Evolutionary conservation across 2,888 invertebrate species (phyloP).

Genomic region (Polymixis lichenea): DNA sequence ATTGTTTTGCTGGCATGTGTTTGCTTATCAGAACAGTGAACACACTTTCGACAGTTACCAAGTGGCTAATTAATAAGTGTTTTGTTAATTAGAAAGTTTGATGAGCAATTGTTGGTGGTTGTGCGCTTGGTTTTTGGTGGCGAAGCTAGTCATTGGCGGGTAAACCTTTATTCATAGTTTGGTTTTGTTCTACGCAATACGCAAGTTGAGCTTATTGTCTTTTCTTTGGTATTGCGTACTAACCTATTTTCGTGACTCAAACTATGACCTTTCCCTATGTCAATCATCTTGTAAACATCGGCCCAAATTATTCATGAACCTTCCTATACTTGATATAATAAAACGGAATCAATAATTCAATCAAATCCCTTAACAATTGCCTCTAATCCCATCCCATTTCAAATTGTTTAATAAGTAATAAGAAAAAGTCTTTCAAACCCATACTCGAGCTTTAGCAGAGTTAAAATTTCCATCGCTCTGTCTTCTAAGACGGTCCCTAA

Average conservation of each 20-base stretch:
- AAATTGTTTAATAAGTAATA: conserved; percentile 60
- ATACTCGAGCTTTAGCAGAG: conserved; percentile 41
- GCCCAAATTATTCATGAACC: conserved; percentile 16
- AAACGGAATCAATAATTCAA: conserved; percentile 46
- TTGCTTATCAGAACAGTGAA: conserved; percentile 47
- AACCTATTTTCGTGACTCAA: conserved; percentile 12
- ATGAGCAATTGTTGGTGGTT: conserved; percentile 13
- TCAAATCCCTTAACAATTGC: conserved; percentile 28
- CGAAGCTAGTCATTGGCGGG: conserved; percentile 12
- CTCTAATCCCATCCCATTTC: conserved; percentile 45
- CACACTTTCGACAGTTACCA: conserved; percentile 32
- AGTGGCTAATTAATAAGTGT: conserved; percentile 18
- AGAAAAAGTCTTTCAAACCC: conserved; percentile 41
- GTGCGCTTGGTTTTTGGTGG: too few species aligned
- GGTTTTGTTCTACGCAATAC: neutral
- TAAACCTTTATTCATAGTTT: conserved; percentile 3
- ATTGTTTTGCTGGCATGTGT: conserved; percentile 50
- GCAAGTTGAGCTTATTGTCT: neutral
- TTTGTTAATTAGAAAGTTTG: conserved; percentile 47
- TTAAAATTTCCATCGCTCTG: conserved; percentile 57
- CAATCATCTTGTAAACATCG: conserved; percentile 8
- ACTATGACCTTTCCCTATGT: conserved; percentile 1
- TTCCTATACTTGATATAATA: neutral
- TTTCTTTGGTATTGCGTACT: neutral
- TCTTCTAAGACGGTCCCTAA: conserved; percentile 47